phyloP scores from a whole-genome alignment of 1,140 invertebrate species.

The honey bee (Apis mellifera) region Amel_HAv3.1 CM009931.2:25792501-25793000 shows the following conservation, averaged over 20 bases:
- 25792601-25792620: slow-evolving; percentile 15
- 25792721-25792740: no score
- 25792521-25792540: no score
- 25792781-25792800: background rate
- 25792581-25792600: background rate
- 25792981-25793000: slow-evolving; percentile 68
- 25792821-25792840: background rate
- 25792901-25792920: slow-evolving; percentile 55
- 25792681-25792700: slow-evolving; percentile 14
- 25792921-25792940: slow-evolving; percentile 65
- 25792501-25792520: no score
- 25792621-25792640: slow-evolving; percentile 44
- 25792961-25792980: slow-evolving; percentile 68
- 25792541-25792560: no score
- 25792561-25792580: background rate
- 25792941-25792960: slow-evolving; percentile 51
- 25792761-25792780: no score
- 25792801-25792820: no score
- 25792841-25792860: background rate
- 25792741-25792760: no score
- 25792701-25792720: background rate
- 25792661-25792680: slow-evolving; percentile 53
- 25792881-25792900: background rate
- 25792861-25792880: background rate
- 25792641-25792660: slow-evolving; percentile 48